A percentile compares a stretch with the other conserved stretches of the same genome.
Conservation (phyloP, 2,113 vertebrate genomes). For the Gyps fulvus region DNA sequence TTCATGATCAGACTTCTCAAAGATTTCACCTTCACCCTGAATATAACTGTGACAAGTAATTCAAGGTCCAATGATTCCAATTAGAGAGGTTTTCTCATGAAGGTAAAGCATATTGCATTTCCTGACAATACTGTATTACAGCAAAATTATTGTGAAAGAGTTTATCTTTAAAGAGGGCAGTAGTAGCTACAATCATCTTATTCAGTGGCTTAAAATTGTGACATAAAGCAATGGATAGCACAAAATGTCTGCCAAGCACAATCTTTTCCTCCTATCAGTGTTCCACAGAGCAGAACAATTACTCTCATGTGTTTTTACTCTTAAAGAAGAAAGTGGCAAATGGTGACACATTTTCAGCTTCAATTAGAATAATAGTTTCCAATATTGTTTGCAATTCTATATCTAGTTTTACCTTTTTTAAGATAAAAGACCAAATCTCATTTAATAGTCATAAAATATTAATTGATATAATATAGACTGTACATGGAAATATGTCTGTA, state of each 20-base stretch:
- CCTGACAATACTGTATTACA: slow-evolving; percentile 68
- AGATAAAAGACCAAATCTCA: background rate
- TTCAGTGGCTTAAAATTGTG: slow-evolving; percentile 50
- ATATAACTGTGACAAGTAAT: slow-evolving; percentile 64
- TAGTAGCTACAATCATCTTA: slow-evolving; percentile 51
- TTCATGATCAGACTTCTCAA: slow-evolving; percentile 50
- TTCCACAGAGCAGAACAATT: background rate
- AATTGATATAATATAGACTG: background rate
- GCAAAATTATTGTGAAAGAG: slow-evolving; percentile 36
- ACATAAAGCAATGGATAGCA: slow-evolving; percentile 40
- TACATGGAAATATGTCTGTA: background rate
- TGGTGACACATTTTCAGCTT: background rate
- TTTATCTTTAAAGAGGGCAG: slow-evolving; percentile 62
- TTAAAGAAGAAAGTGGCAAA: background rate
- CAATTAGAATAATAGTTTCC: background rate
- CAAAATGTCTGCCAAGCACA: slow-evolving; percentile 19
- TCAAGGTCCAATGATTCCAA: slow-evolving; percentile 75
- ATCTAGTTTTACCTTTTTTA: background rate
- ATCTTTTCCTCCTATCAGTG: background rate
- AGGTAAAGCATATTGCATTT: slow-evolving; percentile 61
- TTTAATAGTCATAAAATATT: background rate
- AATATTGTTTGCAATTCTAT: background rate
- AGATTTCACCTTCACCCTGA: slow-evolving; percentile 65
- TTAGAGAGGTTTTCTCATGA: slow-evolving; percentile 70
- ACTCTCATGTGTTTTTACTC: background rate